phyloP scores from a whole-genome alignment of 2,888 invertebrate genomes.

The Diachrysia chrysitis region DNA sequence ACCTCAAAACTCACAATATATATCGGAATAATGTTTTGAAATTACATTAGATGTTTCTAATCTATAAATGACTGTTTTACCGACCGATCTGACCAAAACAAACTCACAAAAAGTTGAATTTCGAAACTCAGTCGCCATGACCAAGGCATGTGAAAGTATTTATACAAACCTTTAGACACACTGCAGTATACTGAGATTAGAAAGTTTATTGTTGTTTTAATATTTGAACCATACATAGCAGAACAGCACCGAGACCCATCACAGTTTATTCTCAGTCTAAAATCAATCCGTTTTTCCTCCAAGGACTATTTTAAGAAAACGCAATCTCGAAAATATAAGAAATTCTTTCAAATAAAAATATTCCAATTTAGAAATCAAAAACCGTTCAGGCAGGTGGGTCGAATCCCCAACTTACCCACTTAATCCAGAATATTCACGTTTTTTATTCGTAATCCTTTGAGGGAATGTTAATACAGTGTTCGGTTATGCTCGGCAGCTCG shows the following conservation, averaged over 20 bases:
- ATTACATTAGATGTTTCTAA: too few species aligned
- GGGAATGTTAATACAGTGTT: constrained; percentile 25
- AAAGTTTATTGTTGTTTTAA: too few species aligned
- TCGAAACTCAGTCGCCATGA: too few species aligned
- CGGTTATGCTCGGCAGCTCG: constrained; percentile 27
- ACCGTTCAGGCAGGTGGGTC: constrained; percentile 21
- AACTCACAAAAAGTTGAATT: too few species aligned
- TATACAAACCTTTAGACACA: too few species aligned
- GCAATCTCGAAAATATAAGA: neutral
- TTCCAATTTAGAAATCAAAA: constrained; percentile 32
- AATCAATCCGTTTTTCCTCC: too few species aligned
- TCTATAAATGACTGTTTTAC: neutral
- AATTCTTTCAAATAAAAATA: constrained; percentile 11
- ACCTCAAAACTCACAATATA: neutral
- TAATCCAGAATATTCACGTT: constrained; percentile 24
- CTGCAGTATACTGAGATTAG: too few species aligned
- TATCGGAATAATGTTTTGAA: neutral
- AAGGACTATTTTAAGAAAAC: constrained; percentile 24
- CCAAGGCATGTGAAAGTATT: too few species aligned
- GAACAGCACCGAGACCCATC: neutral
- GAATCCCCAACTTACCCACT: constrained; percentile 26
- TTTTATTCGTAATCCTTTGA: constrained; percentile 33
- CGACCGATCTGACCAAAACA: neutral
- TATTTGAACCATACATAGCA: too few species aligned
- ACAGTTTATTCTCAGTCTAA: neutral